These are phyloP conservation scores for Glaucomys volans DNA, from an alignment of 2,113 vertebrate genomes.

Conservation along the genomic window DNA sequence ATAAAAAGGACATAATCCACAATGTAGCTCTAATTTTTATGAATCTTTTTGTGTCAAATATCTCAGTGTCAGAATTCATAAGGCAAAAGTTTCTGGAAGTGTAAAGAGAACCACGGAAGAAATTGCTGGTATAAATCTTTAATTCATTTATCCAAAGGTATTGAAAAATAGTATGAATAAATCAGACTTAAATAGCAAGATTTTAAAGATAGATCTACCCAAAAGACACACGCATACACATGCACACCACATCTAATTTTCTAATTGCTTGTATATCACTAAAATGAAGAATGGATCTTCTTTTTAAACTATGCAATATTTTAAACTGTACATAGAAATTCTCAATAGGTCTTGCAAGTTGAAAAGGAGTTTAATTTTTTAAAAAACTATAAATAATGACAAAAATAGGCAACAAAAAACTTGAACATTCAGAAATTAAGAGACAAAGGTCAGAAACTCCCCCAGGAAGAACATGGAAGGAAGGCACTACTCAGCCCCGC, in stretches of 20 bases:
- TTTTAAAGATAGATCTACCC: background rate
- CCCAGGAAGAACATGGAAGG: background rate
- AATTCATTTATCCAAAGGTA: background rate
- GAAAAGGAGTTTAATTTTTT: background rate
- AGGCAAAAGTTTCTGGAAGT: background rate
- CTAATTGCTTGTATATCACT: background rate
- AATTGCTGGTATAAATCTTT: background rate
- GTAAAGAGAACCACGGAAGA: background rate
- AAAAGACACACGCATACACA: background rate
- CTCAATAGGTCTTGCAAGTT: background rate
- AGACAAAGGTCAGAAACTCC: background rate
- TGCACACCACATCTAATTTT: background rate
- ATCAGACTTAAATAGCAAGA: background rate
- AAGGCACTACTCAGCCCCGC: background rate
- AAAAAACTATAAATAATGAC: background rate
- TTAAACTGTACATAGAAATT: background rate
- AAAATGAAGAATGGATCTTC: background rate
- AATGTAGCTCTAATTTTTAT: background rate
- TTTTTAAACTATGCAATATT: conserved; percentile 29
- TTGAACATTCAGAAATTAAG: background rate
- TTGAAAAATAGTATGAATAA: background rate
- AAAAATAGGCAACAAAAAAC: conserved; percentile 10
- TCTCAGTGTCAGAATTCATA: background rate
- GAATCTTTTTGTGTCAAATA: conserved; percentile 6
- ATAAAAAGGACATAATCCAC: background rate